phyloP scores from a whole-genome alignment of 1,140 invertebrate genomes.

The Piezodorus guildinii region DNA sequence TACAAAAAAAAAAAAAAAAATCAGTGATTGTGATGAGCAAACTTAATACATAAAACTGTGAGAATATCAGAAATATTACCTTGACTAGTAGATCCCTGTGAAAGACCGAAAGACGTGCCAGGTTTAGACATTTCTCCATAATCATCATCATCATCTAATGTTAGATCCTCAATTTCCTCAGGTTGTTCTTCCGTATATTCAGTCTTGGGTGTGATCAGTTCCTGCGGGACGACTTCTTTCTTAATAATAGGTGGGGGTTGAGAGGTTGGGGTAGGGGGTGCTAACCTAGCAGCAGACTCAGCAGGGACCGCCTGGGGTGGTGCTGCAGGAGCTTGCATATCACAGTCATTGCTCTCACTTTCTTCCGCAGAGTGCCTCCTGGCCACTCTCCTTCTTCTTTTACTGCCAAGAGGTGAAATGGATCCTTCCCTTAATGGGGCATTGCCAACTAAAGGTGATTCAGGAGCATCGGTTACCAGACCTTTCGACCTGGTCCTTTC shows the following conservation, averaged over 20 bases:
- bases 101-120: constrained; percentile 20
- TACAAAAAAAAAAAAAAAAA: too few species aligned
- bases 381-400: constrained; percentile 1
- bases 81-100: constrained; percentile 11
- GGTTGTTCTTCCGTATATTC: constrained; percentile 19
- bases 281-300: neutral
- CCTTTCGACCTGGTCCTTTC: constrained; percentile 1
- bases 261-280: constrained; percentile 7
- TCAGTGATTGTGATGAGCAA: too few species aligned
- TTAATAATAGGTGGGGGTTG: constrained; percentile 6
- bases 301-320: constrained; percentile 5
- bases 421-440: constrained; percentile 21
- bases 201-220: constrained; percentile 18
- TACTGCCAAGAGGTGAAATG: constrained; percentile 8
- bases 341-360: constrained; percentile 18
- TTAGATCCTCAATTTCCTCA: constrained; percentile 23
- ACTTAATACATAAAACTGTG: too few species aligned
- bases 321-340: constrained; percentile 17
- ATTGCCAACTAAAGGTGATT: constrained; percentile 20
- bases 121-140: constrained; percentile 22
- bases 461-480: constrained; percentile 18
- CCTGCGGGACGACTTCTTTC: constrained; percentile 19
- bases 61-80: constrained; percentile 8
- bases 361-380: constrained; percentile 15
- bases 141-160: constrained; percentile 24